phyloP scores from a whole-genome alignment of 2,888 invertebrate species.

The Octonoba sinensis region DNA sequence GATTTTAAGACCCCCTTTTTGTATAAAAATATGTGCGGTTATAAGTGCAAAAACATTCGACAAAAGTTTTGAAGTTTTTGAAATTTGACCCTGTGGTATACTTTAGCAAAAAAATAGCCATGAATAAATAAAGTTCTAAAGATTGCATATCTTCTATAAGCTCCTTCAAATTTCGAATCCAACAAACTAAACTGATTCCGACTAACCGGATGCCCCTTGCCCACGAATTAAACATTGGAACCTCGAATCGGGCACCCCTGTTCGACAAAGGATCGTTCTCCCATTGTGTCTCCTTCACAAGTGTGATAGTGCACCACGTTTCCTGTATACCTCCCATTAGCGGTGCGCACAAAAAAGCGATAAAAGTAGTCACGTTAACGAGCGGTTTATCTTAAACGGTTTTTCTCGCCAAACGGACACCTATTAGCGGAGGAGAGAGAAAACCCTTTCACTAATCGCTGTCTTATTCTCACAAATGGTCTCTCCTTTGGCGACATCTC shows the following conservation, averaged over 20 bases:
- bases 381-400: constrained; percentile 64
- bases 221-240: constrained; percentile 2
- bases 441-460: constrained; percentile 46
- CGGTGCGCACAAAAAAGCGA: constrained; percentile 31
- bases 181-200: too few species aligned
- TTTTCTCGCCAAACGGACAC: constrained; percentile 52
- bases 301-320: constrained; percentile 46
- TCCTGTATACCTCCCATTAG: constrained; percentile 58
- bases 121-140: too few species aligned
- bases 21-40: too few species aligned
- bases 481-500: too few species aligned
- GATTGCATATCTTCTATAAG: too few species aligned
- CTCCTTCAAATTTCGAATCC: too few species aligned
- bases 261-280: constrained; percentile 36
- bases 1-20: too few species aligned
- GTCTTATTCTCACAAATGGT: constrained; percentile 58
- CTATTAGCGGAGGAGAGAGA: constrained; percentile 51
- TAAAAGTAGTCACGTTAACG: constrained; percentile 59
- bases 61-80: too few species aligned
- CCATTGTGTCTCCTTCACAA: constrained; percentile 38
- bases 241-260: constrained; percentile 12
- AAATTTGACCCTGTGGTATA: too few species aligned
- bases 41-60: too few species aligned
- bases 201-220: too few species aligned
- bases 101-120: too few species aligned